A percentile compares a stretch with the other conserved stretches of the same genome.
Conservation (phyloP, 2,888 invertebrate species). For the Cynaeus angustus region DNA sequence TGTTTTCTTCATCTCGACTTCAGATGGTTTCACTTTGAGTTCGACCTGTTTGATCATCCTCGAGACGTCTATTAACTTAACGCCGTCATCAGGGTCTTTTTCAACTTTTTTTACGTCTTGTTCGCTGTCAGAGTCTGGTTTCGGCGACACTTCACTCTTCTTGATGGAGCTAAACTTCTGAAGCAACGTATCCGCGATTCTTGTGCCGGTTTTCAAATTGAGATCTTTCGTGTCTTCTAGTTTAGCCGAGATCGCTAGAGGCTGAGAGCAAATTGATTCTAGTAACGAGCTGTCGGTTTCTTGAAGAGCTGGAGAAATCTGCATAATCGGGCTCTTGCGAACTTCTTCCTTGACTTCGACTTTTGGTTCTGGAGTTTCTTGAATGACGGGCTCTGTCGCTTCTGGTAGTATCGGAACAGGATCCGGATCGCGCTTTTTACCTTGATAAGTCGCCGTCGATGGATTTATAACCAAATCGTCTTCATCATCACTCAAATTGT, state of each 20-base stretch:
- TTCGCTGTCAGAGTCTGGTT: constrained; percentile 55
- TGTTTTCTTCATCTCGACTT: constrained; percentile 38
- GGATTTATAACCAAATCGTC: constrained; percentile 66
- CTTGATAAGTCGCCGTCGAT: constrained; percentile 64
- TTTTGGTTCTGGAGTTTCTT: constrained; percentile 21
- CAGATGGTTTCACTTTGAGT: constrained; percentile 44
- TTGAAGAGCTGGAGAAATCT: constrained; percentile 68
- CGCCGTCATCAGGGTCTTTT: constrained; percentile 49
- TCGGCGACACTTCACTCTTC: constrained; percentile 57
- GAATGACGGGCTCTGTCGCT: constrained; percentile 51
- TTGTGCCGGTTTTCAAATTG: constrained; percentile 68
- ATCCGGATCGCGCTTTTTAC: constrained; percentile 54
- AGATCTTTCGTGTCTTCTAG: constrained; percentile 65
- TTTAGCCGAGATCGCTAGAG: constrained; percentile 62
- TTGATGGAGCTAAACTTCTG: constrained; percentile 69
- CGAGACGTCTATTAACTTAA: constrained; percentile 16
- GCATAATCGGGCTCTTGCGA: constrained; percentile 51
- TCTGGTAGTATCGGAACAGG: constrained; percentile 47
- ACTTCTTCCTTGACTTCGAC: constrained; percentile 48
- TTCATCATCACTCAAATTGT: constrained; percentile 63
- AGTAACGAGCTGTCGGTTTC: constrained; percentile 68
- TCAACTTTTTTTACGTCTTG: constrained; percentile 57
- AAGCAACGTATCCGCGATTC: constrained; percentile 69
- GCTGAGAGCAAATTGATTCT: constrained; percentile 66
- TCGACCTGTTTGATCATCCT: constrained; percentile 38